Base-by-base conservation (phyloP, 1,140 invertebrate species). In the Dermatophagoides farinae region DNA sequence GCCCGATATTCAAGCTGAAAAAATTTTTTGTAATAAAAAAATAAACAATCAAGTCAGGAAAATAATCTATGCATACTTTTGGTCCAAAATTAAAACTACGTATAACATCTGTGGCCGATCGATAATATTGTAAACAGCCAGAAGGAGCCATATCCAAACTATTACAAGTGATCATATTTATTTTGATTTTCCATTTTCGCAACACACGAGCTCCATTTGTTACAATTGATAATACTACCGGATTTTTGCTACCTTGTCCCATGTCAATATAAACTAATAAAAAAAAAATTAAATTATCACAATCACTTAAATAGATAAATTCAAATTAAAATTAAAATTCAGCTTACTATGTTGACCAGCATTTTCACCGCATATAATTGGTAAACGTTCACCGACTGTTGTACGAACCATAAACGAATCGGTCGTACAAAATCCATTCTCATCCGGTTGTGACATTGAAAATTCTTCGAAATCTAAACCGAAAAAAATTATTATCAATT, bases 311-410 rank as follows among this genome's bases (percentile, higher is more conserved):
- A 31, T 50, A 4, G 50, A 25, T 22, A 9, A 40, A 50, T 11
- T 12, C 20, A 6, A 41, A 46, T 62, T n/a, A n/a, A n/a, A n/a
- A n/a, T n/a, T n/a, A 38, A 46, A 20, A 12, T 9, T 22, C 12
- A 61, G 76, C 79, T 80, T 74, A 88, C 86, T 85, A 68, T 87
- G 85, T 70, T 86, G 83, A 10, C 83, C 84, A 0, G 77, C 76
- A 71, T 86, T 86, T 67, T 84, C 80, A 10, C 86, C 86, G 70
- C 86, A 89, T 57, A 88, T 77, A 22, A 72, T 70, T 0, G 83
- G 82, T 1, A 84, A 78, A 0, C 78, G 78, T 69, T 79, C 84
- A 0, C 83, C 83, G 10, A 75, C 71, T 43, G 65, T 68, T 0
- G 78, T 80, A 8, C 83, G 78, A 20, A 86, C 75, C 8, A 77